A percentile compares a stretch with the other conserved stretches of the same genome.
Conservation (phyloP, 2,113 vertebrate genomes). For the Paedocypris sp. region DNA sequence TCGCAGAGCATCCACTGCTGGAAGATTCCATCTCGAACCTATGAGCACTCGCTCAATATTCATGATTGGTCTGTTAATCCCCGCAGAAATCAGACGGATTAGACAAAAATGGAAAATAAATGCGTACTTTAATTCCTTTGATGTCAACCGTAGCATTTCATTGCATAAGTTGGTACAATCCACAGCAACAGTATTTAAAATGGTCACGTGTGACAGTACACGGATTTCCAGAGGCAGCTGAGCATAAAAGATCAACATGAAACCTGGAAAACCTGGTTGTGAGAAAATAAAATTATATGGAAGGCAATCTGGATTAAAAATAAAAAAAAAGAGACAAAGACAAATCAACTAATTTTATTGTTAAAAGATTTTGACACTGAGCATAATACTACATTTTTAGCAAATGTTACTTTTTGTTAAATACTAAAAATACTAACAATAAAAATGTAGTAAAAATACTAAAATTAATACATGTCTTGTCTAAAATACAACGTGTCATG, state of each 20-base stretch:
- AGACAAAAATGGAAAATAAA: conserved; percentile 55
- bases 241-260: neutral
- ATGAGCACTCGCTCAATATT: conserved; percentile 45
- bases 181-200: conserved; percentile 11
- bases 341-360: no score
- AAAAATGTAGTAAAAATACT: no score
- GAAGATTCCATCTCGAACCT: conserved; percentile 16
- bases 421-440: no score
- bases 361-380: no score
- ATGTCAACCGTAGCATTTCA: conserved; percentile 42
- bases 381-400: no score
- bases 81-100: conserved; percentile 61
- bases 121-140: conserved; percentile 53
- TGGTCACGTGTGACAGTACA: neutral
- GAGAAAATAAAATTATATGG: no score
- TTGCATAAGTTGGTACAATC: conserved; percentile 46
- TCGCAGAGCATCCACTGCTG: neutral
- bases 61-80: conserved; percentile 61
- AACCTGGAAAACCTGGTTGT: neutral
- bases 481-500: no score
- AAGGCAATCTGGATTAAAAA: no score
- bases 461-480: no score
- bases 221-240: neutral
- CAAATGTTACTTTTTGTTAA: no score
- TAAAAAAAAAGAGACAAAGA: no score